Evolutionary conservation across 2,113 vertebrate genomes (phyloP).

Genomic region (Monopterus albus): DNA sequence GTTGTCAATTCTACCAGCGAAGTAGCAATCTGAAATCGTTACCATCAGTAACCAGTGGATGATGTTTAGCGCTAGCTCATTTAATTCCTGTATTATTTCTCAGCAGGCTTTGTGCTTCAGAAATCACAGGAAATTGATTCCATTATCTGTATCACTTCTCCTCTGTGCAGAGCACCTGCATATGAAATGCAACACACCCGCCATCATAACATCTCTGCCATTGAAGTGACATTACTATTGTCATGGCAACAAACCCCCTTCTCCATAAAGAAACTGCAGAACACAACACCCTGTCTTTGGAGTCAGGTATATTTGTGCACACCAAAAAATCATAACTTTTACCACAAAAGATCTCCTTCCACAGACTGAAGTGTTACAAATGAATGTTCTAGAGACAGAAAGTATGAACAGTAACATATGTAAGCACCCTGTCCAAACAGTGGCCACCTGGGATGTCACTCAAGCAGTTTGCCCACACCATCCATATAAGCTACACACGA

Average conservation of each 20-base stretch:
- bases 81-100: conserved; percentile 76
- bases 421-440: neutral
- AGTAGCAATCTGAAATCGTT: conserved; percentile 64
- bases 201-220: conserved; percentile 74
- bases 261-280: conserved; percentile 48
- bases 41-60: conserved; percentile 52
- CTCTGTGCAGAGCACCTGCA: conserved; percentile 71
- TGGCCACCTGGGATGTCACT: neutral
- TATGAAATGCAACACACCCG: conserved; percentile 72
- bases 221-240: conserved; percentile 79
- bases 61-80: conserved; percentile 72
- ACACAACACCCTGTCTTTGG: conserved; percentile 44
- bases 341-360: neutral
- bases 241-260: conserved; percentile 81
- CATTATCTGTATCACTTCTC: conserved; percentile 76
- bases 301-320: conserved; percentile 31
- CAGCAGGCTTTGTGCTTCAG: conserved; percentile 69
- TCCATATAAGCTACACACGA: neutral
- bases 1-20: conserved; percentile 39
- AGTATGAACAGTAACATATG: neutral
- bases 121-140: conserved; percentile 82
- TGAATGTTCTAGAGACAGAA: too few relatives aligned
- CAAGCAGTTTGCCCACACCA: neutral
- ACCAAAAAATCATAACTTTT: neutral
- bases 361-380: neutral